Evolutionary conservation across 2,888 invertebrate genomes (phyloP), one percentile per base, ranked within the genome.

Genomic region (Leptinotarsa haldemani): DNA sequence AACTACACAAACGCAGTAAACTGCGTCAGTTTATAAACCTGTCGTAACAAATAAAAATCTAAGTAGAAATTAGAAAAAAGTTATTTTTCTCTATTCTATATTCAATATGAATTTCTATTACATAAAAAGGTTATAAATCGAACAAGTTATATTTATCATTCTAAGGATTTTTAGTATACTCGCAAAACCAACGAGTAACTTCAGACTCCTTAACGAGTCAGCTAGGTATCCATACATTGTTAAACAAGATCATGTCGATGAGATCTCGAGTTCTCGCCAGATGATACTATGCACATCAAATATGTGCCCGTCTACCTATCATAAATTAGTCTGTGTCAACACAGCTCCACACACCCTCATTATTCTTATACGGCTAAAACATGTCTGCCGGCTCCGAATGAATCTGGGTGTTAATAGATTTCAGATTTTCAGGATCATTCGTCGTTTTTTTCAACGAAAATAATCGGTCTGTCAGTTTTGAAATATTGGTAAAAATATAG

Each of bases 401-500:
- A 30, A 61, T n/a, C 40, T 30, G 30, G 61, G 61, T 61, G 61
- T 61, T 61, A 61, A 61, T 61, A 61, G 61, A 30, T 61, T 61
- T 61, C 61, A 61, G 61, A 61, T 61, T 61, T 61, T 30, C 40
- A 25, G 61, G 16, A 61, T 61, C 16, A 61, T 61, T 61, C 61
- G 18, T 22, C 18, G n/a, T n/a, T 40, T 61, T 25, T 58, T 61
- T 61, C 12, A 30, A 30, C 40, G 9, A 40, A 30, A 61, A 61
- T 61, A 30, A 61, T 61, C 61, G 30, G 61, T 58, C 47, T 69
- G 58, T 69, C 71, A 65, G 66, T 66, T 18, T 66, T 53, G 47
- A 70, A 67, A 70, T 61, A 74, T 74, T 46, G 64, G 65, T 20
- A 63, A 74, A 70, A 70, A 74, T 70, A 61, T 74, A 61, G 64